phyloP scores from a whole-genome alignment of 2,888 invertebrate genomes.

The Apocheima hispidaria region DNA sequence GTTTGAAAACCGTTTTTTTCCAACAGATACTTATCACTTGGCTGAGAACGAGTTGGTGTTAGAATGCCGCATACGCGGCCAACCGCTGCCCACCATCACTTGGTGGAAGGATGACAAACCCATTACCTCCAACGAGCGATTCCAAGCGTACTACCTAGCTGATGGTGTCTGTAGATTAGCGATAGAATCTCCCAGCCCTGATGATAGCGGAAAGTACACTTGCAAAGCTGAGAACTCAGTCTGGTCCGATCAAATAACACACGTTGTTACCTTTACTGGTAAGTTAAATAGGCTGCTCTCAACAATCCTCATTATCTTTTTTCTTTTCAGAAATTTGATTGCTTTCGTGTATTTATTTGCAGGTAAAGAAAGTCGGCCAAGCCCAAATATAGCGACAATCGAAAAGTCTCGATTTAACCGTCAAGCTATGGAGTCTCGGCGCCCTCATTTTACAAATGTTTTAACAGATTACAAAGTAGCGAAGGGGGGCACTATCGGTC shows the following conservation, averaged over 20 bases:
- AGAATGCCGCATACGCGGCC: constrained; percentile 92
- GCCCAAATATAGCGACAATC: constrained; percentile 66
- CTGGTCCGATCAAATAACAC: constrained; percentile 91
- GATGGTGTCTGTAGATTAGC: constrained; percentile 91
- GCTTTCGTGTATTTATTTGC: constrained; percentile 28
- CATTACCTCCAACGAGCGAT: constrained; percentile 85
- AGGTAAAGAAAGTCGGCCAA: constrained; percentile 67
- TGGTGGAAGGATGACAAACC: constrained; percentile 91
- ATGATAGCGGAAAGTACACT: constrained; percentile 91
- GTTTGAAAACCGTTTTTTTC: no score
- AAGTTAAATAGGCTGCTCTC: constrained; percentile 44
- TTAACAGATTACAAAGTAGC: constrained; percentile 91
- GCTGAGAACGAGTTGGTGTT: constrained; percentile 91
- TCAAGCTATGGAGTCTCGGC: constrained; percentile 79
- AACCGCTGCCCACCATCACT: constrained; percentile 89
- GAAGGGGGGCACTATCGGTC: constrained; percentile 92
- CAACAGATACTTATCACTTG: constrained; percentile 89
- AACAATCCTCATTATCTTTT: background rate
- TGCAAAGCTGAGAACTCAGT: constrained; percentile 91
- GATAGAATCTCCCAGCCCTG: constrained; percentile 88
- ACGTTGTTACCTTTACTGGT: constrained; percentile 90
- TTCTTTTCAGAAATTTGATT: background rate
- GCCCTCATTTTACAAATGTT: constrained; percentile 89
- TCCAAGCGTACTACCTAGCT: constrained; percentile 88
- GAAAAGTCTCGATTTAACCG: constrained; percentile 69